Percentiles rank a stretch among this genome's conserved stretches.
These are phyloP conservation scores for Colossoma macropomum DNA, from an alignment of 2,113 vertebrate genomes.

Conservation along the genomic window DNA sequence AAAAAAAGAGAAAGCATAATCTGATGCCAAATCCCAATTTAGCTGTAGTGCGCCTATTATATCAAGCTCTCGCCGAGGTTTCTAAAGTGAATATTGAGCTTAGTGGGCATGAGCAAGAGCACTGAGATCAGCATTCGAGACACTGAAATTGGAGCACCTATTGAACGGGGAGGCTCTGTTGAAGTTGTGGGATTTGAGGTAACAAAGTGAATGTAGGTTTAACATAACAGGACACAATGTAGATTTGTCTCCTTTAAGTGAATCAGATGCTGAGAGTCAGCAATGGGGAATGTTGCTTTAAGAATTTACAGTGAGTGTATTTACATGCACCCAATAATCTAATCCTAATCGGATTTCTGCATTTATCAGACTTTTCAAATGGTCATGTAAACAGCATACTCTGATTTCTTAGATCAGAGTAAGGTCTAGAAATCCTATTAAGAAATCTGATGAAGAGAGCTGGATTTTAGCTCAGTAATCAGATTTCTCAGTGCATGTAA, in stretches of 20 bases:
- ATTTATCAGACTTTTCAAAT: too few species aligned
- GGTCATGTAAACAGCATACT: too few species aligned
- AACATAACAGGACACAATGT: neutral
- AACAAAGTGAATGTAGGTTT: neutral
- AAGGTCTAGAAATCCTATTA: too few species aligned
- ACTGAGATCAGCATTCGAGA: neutral
- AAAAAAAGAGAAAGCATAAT: conserved; percentile 60
- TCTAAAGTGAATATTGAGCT: conserved; percentile 64
- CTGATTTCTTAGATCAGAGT: too few species aligned
- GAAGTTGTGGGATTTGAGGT: neutral
- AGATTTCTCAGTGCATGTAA: too few species aligned
- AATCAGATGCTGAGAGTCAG: neutral
- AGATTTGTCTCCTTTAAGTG: neutral
- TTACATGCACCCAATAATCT: too few species aligned
- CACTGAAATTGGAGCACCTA: neutral
- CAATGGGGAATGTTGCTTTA: neutral
- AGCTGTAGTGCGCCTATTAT: conserved; percentile 58
- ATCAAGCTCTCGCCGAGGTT: conserved; percentile 50
- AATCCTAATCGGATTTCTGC: too few species aligned
- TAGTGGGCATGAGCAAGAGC: neutral
- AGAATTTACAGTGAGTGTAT: too few species aligned
- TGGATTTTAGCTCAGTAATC: too few species aligned
- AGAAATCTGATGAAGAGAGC: too few species aligned
- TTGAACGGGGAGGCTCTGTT: neutral
- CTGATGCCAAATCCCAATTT: conserved; percentile 69